phyloP scores from a whole-genome alignment of 2,888 invertebrate genomes.

The Aphidoletes aphidimyza region DNA sequence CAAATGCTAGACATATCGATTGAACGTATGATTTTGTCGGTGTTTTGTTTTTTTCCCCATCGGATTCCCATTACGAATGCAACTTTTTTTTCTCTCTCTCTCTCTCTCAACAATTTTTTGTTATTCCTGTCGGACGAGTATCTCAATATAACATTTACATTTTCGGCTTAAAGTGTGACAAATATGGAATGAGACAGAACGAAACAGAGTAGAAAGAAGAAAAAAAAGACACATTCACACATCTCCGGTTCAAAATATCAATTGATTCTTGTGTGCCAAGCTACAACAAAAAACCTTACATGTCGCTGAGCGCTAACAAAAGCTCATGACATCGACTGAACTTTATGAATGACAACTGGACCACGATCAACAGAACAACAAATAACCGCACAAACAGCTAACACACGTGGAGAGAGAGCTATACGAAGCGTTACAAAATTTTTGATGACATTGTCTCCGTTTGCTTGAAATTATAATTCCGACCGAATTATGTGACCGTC shows the following conservation, averaged over 20 bases:
- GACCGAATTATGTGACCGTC: no score
- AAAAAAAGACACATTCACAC: neutral
- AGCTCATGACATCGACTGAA: neutral
- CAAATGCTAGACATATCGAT: constrained; percentile 16
- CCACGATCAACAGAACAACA: neutral
- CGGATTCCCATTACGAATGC: constrained; percentile 7
- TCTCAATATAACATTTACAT: neutral
- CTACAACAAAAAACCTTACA: neutral
- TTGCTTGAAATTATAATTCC: no score
- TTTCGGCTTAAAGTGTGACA: neutral
- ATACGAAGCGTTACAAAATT: no score
- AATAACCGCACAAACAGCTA: neutral
- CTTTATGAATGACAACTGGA: constrained; percentile 6
- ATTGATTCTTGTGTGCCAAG: neutral
- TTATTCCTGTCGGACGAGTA: constrained; percentile 6
- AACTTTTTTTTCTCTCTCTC: neutral
- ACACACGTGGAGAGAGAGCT: neutral
- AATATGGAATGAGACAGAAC: neutral
- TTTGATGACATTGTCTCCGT: no score
- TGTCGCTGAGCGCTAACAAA: neutral
- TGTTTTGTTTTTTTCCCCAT: neutral
- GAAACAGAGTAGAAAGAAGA: neutral
- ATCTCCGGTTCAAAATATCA: constrained; percentile 26
- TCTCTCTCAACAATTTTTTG: neutral
- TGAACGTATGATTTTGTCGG: neutral